These are phyloP conservation scores for Epirrhoe alternata DNA, from an alignment of 2,888 invertebrate genomes.

Conservation along the genomic window DNA sequence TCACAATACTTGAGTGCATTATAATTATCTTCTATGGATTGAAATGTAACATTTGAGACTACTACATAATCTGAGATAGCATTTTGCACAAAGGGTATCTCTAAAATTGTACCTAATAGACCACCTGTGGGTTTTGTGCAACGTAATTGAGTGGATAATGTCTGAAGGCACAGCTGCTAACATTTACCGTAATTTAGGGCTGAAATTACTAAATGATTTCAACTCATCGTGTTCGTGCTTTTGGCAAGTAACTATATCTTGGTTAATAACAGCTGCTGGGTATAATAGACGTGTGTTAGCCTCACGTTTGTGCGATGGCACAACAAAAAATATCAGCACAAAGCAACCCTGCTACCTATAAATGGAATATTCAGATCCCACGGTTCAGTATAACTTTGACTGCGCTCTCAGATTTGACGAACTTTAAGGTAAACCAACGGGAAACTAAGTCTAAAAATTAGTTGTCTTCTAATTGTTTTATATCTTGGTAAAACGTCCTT, in stretches of 20 bases:
- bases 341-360: slow-evolving; percentile 75
- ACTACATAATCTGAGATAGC: slow-evolving; percentile 27
- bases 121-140: slow-evolving; percentile 59
- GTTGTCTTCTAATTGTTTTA: not conserved
- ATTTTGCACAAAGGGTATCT: slow-evolving; percentile 26
- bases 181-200: slow-evolving; percentile 69
- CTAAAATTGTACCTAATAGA: slow-evolving; percentile 47
- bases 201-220: slow-evolving; percentile 67
- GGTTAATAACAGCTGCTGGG: slow-evolving; percentile 64
- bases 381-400: slow-evolving; percentile 70
- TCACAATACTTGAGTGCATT: slow-evolving; percentile 13
- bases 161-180: slow-evolving; percentile 55
- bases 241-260: slow-evolving; percentile 57
- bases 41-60: slow-evolving; percentile 22
- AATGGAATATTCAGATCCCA: slow-evolving; percentile 76
- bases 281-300: slow-evolving; percentile 66
- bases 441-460: too few species aligned
- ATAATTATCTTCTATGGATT: slow-evolving; percentile 14
- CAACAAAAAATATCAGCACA: slow-evolving; percentile 75
- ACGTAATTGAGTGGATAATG: slow-evolving; percentile 62
- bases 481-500: not conserved
- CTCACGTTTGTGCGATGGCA: slow-evolving; percentile 76
- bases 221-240: slow-evolving; percentile 63
- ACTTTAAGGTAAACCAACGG: slow-evolving; percentile 38
- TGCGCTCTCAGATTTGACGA: slow-evolving; percentile 62